These are phyloP conservation scores for Eolophus roseicapilla DNA, from an alignment of 2,113 vertebrate species.

Conservation along the genomic window DNA sequence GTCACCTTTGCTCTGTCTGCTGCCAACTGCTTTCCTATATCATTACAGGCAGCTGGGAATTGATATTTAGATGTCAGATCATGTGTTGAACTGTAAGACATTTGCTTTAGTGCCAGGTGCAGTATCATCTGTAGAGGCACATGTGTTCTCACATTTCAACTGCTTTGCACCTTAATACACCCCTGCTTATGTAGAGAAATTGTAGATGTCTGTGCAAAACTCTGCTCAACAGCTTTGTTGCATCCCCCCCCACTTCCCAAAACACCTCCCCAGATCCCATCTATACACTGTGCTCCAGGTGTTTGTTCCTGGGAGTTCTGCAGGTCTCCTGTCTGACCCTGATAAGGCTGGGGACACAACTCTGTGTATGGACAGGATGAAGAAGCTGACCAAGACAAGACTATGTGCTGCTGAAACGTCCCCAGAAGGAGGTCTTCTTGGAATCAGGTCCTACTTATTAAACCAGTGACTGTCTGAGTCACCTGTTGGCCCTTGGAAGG, in stretches of 20 bases:
- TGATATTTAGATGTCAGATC: background rate
- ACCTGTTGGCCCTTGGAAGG: background rate
- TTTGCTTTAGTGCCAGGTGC: background rate
- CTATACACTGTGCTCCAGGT: background rate
- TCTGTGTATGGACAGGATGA: background rate
- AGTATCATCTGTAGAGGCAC: background rate
- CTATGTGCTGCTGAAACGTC: fast-evolving
- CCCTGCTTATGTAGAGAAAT: background rate
- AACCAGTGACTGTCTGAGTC: background rate
- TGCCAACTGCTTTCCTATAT: background rate
- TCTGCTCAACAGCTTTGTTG: background rate
- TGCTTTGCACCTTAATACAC: background rate
- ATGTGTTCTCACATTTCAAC: background rate
- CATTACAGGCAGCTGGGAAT: background rate
- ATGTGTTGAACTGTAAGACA: background rate
- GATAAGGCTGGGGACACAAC: background rate
- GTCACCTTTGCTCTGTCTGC: background rate
- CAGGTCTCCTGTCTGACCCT: background rate
- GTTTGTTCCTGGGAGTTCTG: background rate
- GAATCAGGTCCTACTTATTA: background rate
- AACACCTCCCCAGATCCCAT: background rate
- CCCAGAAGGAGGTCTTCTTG: background rate
- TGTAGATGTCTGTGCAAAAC: background rate
- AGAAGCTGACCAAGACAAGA: background rate
- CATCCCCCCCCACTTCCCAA: background rate